A percentile compares a stretch with the other conserved stretches of the same genome.
Evolutionary conservation across 2,888 invertebrate genomes (phyloP).

Genomic region (Zele albiditarsus): DNA sequence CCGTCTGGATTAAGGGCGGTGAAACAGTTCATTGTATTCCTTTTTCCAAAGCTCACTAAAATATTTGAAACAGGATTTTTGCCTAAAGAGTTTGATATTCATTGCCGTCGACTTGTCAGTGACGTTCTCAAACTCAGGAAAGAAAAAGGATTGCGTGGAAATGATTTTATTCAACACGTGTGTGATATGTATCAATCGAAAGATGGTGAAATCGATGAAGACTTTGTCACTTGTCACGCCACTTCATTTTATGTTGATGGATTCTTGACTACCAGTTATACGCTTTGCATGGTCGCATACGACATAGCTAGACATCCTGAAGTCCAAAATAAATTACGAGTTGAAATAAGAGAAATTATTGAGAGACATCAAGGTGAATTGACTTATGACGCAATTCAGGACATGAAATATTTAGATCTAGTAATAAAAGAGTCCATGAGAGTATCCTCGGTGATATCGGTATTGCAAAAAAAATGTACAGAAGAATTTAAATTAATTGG

Average conservation of each 20-base stretch:
- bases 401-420: slow-evolving; percentile 75
- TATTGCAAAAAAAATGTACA: slow-evolving; percentile 54
- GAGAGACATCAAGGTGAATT: slow-evolving; percentile 66
- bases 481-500: slow-evolving; percentile 53
- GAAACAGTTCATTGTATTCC: slow-evolving; percentile 35
- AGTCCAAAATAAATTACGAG: slow-evolving; percentile 72
- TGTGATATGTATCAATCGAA: slow-evolving; percentile 58
- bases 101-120: slow-evolving; percentile 55
- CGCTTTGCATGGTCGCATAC: slow-evolving; percentile 72
- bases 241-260: slow-evolving; percentile 75
- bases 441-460: slow-evolving; percentile 20
- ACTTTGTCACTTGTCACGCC: slow-evolving; percentile 67
- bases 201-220: slow-evolving; percentile 13
- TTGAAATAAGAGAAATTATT: slow-evolving; percentile 70
- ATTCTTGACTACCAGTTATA: slow-evolving; percentile 74
- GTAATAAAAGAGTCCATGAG: slow-evolving; percentile 68
- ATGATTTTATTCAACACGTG: slow-evolving; percentile 74
- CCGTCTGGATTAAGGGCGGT: slow-evolving; percentile 37
- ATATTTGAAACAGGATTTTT: slow-evolving; percentile 45
- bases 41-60: slow-evolving; percentile 45
- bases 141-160: slow-evolving; percentile 56
- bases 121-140: slow-evolving; percentile 55
- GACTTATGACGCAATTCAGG: slow-evolving; percentile 73
- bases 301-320: slow-evolving; percentile 72
- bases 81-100: slow-evolving; percentile 49